phyloP scores from a whole-genome alignment of 2,888 invertebrate genomes.

The Melinaea marsaeus region DNA sequence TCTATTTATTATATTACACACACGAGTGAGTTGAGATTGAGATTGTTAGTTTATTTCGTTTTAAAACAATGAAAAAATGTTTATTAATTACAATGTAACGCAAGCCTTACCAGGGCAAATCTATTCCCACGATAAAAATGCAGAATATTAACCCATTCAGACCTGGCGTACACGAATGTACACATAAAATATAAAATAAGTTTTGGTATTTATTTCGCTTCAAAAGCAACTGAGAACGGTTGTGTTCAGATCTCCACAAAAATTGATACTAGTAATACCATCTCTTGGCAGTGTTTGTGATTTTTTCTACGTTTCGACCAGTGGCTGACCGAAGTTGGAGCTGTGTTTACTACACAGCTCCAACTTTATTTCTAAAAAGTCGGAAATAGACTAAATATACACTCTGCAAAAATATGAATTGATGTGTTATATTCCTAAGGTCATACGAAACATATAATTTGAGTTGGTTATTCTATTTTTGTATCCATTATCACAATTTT shows the following conservation, averaged over 20 bases:
- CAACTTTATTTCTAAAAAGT: slow-evolving; percentile 19
- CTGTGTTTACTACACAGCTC: slow-evolving; percentile 10
- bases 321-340: slow-evolving; percentile 9
- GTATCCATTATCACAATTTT: no score
- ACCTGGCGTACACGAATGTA: slow-evolving; percentile 20
- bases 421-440: slow-evolving; percentile 24
- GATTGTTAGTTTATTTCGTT: no score
- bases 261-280: slow-evolving; percentile 20
- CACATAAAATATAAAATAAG: slow-evolving; percentile 19
- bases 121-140: no score
- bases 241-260: slow-evolving; percentile 17
- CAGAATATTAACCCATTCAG: slow-evolving; percentile 17
- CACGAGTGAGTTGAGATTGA: no score
- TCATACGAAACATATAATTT: slow-evolving; percentile 21
- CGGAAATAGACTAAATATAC: slow-evolving; percentile 17
- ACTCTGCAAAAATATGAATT: slow-evolving; percentile 21
- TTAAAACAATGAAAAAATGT: no score
- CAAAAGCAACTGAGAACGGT: slow-evolving; percentile 17
- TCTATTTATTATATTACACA: no score
- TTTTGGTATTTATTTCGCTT: slow-evolving; percentile 4
- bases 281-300: slow-evolving; percentile 22
- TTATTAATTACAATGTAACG: no score
- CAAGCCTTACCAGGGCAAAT: no score
- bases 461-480: no score
- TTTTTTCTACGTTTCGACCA: slow-evolving; percentile 22